Conservation (phyloP, 2,113 vertebrate species). For the Nesogale talazaci region DNA sequence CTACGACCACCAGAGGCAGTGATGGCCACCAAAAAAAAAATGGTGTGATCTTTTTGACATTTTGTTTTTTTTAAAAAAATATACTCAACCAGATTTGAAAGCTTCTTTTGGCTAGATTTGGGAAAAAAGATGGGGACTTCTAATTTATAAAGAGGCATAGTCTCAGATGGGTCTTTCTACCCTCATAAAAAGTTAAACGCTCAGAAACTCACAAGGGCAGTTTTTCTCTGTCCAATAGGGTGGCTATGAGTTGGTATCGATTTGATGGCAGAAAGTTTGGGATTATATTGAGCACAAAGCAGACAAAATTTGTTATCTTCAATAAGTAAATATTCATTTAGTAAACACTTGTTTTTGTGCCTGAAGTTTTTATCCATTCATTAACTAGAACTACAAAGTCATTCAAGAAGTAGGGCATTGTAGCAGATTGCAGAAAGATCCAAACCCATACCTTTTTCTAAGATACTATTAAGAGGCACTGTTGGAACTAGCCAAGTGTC, state of each 20-base stretch:
- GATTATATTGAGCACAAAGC: constrained; percentile 33
- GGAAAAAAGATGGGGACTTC: too few species aligned
- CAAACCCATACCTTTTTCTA: neutral
- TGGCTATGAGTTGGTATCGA: too few species aligned
- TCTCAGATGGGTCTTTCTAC: too few species aligned
- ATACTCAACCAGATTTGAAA: constrained; percentile 33
- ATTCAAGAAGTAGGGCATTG: neutral
- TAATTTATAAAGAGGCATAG: too few species aligned
- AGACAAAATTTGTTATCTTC: neutral
- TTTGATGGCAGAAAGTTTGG: too few species aligned
- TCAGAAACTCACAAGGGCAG: too few species aligned
- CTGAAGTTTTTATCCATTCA: neutral
- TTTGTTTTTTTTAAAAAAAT: constrained; percentile 2
- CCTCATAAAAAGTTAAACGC: too few species aligned
- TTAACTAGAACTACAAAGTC: constrained; percentile 42
- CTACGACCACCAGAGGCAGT: too few species aligned
- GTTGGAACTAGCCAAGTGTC: neutral
- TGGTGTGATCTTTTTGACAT: neutral
- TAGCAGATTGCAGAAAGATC: neutral
- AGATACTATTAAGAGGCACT: neutral
- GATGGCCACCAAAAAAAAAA: too few species aligned
- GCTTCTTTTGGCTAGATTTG: too few species aligned
- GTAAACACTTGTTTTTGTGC: constrained; percentile 16
- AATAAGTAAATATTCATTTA: constrained; percentile 24
- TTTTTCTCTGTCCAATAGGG: too few species aligned